Conservation (phyloP, 2,113 vertebrate genomes). For the Elephantulus edwardii region DNA sequence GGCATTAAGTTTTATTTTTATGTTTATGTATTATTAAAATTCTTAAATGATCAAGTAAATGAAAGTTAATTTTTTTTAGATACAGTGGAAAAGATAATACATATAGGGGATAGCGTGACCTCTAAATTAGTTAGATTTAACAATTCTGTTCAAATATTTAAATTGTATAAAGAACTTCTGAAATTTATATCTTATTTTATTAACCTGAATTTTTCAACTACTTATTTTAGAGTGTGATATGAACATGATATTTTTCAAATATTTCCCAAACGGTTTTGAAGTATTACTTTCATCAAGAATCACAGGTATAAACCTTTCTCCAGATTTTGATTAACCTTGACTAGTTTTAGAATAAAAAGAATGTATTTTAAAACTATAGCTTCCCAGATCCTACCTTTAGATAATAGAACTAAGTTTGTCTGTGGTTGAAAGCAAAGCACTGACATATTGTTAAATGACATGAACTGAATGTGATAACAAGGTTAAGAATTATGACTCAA, state of each 20-base stretch:
- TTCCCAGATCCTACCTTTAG: neutral
- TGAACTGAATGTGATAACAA: slow-evolving; percentile 1
- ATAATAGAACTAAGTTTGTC: neutral
- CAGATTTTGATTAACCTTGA: neutral
- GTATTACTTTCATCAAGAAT: neutral
- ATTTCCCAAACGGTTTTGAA: neutral
- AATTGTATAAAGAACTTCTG: neutral
- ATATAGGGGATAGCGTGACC: neutral
- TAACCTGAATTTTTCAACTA: slow-evolving; percentile 22
- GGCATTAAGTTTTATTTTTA: neutral
- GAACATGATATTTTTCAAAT: neutral
- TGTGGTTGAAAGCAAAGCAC: neutral
- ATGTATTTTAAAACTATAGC: neutral
- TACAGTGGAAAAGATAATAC: neutral
- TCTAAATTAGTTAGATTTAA: neutral
- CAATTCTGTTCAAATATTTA: neutral
- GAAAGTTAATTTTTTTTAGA: too few relatives aligned
- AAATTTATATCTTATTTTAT: neutral
- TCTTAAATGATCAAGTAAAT: neutral
- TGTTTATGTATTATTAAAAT: neutral
- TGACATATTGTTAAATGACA: neutral
- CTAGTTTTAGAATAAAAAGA: neutral
- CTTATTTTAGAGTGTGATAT: neutral
- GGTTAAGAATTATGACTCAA: neutral
- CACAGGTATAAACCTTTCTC: neutral